Evolutionary conservation across 2,113 vertebrate species (phyloP).

Genomic region (Hydropotes inermis): DNA sequence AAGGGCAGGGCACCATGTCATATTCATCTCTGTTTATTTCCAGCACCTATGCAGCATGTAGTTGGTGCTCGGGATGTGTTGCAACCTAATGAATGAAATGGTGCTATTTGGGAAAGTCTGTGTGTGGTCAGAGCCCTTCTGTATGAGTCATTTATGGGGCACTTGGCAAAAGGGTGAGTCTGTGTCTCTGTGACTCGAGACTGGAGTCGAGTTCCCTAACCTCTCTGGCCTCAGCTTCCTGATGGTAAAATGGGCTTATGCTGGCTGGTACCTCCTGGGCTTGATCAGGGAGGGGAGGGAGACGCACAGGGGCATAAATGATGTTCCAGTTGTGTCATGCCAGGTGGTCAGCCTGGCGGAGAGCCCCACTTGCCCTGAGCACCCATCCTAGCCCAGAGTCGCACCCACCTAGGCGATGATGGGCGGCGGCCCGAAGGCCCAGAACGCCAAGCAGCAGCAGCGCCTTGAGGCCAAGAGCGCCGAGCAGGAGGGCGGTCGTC

Average conservation of each 20-base stretch:
- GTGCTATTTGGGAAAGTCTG: not conserved
- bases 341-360: not conserved
- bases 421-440: not conserved
- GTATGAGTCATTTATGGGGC: not conserved
- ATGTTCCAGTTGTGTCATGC: too few species aligned
- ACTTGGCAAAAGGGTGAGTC: not conserved
- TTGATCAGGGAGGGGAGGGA: not conserved
- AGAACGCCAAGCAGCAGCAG: conserved; percentile 75
- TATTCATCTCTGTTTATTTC: not conserved
- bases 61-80: not conserved
- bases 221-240: not conserved
- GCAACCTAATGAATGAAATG: not conserved
- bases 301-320: not conserved
- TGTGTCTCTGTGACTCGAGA: not conserved
- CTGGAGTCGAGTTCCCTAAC: not conserved
- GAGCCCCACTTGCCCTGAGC: not conserved
- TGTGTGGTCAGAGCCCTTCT: not conserved
- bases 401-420: conserved; percentile 59
- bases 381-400: not conserved
- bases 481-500: conserved; percentile 49
- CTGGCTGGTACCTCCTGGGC: not conserved
- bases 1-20: not conserved
- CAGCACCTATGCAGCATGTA: not conserved
- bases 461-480: conserved; percentile 75
- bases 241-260: not conserved